Base-by-base conservation (phyloP, 2,113 vertebrate species). In the Pseudorasbora parva region DNA sequence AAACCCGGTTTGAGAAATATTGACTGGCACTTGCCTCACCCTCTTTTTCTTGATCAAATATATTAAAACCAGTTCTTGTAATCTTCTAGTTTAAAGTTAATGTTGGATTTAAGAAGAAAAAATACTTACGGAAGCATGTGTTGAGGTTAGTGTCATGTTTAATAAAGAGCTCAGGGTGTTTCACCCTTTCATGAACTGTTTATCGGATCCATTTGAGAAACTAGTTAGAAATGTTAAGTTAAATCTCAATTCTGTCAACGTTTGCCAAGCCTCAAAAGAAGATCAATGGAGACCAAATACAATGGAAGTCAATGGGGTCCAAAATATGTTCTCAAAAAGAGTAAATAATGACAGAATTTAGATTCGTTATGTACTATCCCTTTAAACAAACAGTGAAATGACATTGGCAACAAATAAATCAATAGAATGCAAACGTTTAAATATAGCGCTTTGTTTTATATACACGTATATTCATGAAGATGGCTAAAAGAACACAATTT, bases 381-480 rank as follows among this genome's bases (percentile, higher is more conserved):
- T 49, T 49, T 5, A 54, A 47, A 7, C 51, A 54, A 54, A 19
- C 51, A 54, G 51, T 54, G 17, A 54, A 54, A 54, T 3, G 17
- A 54, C 49, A 51, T 2, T 54, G 37, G 62, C 41, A 30, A 66
- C 37, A 86, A 85, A 85, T 51, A 2, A 88, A 89, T 0, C 68
- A 21, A 77, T 64, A 54, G 78, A 84, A 54, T 81, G 59, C 27
- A 81, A 5, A 41, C 43, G 45, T 92, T 93, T 92, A 93, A 93
- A 94, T 93, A 93, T 93, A 93, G 74, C 77, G 64, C 79, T 91
- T 92, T 77, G 66, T 92, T 91, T 93, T 89, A 93, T 94, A 93
- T 94, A 91, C 93, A 94, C 91, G 94, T 92, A 92, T 92, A 92
- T 93, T 92, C 92, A 92, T 89, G 90, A 92, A 90, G 86, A 91